phyloP scores from a whole-genome alignment of 2,113 vertebrate genomes.

The Porphyrio hochstetteri region DNA sequence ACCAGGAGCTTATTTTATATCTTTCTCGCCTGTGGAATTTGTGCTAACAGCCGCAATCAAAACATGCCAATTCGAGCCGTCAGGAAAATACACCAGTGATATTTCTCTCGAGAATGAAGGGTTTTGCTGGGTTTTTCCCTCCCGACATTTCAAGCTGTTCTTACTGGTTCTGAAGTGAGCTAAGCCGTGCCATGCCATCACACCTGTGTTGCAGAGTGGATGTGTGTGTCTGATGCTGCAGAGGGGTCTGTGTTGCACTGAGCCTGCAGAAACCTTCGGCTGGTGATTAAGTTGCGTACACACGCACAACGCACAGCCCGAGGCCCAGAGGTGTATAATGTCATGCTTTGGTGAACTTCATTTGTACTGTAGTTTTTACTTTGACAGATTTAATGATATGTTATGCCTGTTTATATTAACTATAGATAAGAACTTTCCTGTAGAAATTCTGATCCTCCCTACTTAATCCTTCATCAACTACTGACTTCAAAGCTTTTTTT shows the following conservation, averaged over 20 bases:
- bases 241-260: fast-evolving
- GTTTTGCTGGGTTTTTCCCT: fast-evolving
- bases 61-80: not conserved
- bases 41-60: not conserved
- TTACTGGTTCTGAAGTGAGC: not conserved
- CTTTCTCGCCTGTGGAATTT: not conserved
- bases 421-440: not conserved
- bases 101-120: not conserved
- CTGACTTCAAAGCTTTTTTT: not conserved
- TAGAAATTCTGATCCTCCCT: not conserved
- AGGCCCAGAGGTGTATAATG: not conserved
- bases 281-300: not conserved
- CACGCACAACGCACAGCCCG: not conserved
- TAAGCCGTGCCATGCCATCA: fast-evolving
- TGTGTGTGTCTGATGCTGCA: not conserved
- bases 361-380: not conserved
- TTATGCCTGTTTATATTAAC: not conserved
- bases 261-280: not conserved
- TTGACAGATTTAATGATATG: not conserved
- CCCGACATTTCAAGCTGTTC: not conserved
- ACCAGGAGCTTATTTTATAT: not conserved
- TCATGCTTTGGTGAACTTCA: not conserved
- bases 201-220: not conserved
- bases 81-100: not conserved
- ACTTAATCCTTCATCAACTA: not conserved